Conservation (phyloP, 1,140 invertebrate species). For the Drosophila grimshawi region DNA sequence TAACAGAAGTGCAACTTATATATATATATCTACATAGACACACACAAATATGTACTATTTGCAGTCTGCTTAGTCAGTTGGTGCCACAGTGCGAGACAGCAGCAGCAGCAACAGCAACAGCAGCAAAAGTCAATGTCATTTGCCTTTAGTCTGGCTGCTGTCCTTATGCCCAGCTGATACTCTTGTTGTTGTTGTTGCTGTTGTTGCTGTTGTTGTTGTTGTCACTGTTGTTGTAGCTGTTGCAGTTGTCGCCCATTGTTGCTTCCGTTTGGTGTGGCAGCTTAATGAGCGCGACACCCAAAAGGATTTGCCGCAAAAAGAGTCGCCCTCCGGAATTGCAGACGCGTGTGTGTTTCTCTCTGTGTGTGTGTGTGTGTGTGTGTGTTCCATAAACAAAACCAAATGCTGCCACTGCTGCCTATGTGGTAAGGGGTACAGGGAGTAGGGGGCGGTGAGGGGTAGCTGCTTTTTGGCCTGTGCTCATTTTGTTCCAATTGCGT, state of each 20-base stretch:
- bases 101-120: background rate
- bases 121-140: slow-evolving; percentile 47
- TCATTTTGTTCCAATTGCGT: slow-evolving; percentile 50
- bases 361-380: slow-evolving; percentile 12
- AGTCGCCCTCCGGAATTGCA: slow-evolving; percentile 24
- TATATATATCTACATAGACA: too few species aligned
- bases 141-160: slow-evolving; percentile 31
- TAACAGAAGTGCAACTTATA: too few species aligned
- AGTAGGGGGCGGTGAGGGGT: background rate
- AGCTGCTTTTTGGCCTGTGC: slow-evolving; percentile 27
- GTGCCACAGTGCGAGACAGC: slow-evolving; percentile 30
- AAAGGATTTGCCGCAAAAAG: slow-evolving; percentile 62
- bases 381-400: slow-evolving; percentile 45
- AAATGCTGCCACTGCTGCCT: slow-evolving; percentile 37
- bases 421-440: slow-evolving; percentile 5
- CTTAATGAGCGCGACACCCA: slow-evolving; percentile 68
- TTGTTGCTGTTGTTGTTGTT: slow-evolving; percentile 7
- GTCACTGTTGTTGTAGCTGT: slow-evolving; percentile 4
- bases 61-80: background rate
- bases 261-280: slow-evolving; percentile 74
- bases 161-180: slow-evolving; percentile 11
- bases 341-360: background rate
- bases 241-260: slow-evolving; percentile 60
- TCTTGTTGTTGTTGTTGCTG: background rate
- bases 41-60: too few species aligned